Percentiles rank a stretch among this genome's conserved stretches.
These are phyloP conservation scores for Siphamia tubifer DNA, from an alignment of 2,113 vertebrate species.

Conservation along the genomic window DNA sequence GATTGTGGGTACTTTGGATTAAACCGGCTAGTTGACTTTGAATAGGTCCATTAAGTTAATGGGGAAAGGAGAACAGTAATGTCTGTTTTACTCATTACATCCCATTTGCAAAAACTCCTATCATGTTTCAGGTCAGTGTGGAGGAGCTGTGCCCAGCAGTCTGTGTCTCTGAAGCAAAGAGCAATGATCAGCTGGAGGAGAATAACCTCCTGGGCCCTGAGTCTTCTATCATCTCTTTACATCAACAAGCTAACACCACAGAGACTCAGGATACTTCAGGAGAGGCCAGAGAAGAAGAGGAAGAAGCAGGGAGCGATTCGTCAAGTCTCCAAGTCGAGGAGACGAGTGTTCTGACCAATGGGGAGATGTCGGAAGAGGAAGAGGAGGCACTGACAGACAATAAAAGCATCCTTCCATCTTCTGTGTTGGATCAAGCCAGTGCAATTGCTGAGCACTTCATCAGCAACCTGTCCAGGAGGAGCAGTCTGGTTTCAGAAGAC, in stretches of 20 bases:
- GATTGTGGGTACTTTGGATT: slow-evolving; percentile 13
- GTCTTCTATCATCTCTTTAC: not conserved
- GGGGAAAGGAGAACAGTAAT: not conserved
- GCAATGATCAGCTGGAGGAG: slow-evolving; percentile 4
- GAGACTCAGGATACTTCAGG: slow-evolving; percentile 30
- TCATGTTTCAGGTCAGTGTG: slow-evolving; percentile 56
- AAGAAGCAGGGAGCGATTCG: slow-evolving; percentile 64
- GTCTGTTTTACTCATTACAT: slow-evolving; percentile 22
- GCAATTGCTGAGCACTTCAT: slow-evolving; percentile 83
- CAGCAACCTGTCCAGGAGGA: slow-evolving; percentile 81
- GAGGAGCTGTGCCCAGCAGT: slow-evolving; percentile 41
- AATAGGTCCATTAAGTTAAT: slow-evolving; percentile 33
- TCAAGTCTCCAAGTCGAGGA: slow-evolving; percentile 69
- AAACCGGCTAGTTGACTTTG: slow-evolving; percentile 16
- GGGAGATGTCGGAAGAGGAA: slow-evolving; percentile 84
- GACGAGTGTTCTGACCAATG: slow-evolving; percentile 79
- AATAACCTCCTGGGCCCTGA: not conserved
- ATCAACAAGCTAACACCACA: slow-evolving; percentile 8
- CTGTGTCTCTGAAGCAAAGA: not conserved
- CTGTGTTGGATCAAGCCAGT: slow-evolving; percentile 87
- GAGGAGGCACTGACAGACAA: slow-evolving; percentile 53
- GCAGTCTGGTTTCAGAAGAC: slow-evolving; percentile 85
- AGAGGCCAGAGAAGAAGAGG: slow-evolving; percentile 51
- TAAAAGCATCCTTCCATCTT: slow-evolving; percentile 82
- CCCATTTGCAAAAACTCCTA: slow-evolving; percentile 20